Percentiles rank a stretch among this genome's conserved stretches.
phyloP scores from a whole-genome alignment of 2,797 vertebrate species.

The Spinus pinus region DNA sequence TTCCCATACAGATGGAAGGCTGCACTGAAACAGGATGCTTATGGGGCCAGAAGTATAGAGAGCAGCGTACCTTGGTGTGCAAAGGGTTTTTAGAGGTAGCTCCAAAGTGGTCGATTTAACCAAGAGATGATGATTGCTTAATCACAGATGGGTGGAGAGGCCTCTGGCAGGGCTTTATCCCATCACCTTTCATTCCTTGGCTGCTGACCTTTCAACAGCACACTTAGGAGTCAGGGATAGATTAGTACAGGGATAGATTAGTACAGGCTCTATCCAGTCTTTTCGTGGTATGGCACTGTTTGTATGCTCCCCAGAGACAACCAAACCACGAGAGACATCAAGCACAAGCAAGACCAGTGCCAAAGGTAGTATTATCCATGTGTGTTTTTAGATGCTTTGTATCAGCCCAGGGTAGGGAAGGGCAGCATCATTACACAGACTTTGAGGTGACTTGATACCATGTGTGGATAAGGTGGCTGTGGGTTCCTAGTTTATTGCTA shows the following conservation, averaged over 20 bases:
- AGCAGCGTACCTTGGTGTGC: not conserved
- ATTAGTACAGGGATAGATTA: not conserved
- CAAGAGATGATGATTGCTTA: not conserved
- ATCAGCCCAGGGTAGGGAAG: fast-evolving
- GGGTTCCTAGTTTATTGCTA: not conserved
- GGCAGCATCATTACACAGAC: not conserved
- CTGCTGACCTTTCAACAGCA: not conserved
- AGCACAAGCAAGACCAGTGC: not conserved
- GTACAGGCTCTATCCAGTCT: not conserved
- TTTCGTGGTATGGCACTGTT: not conserved
- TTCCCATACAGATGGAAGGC: not conserved
- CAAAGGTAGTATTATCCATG: not conserved
- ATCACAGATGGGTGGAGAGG: not conserved
- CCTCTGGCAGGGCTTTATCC: not conserved
- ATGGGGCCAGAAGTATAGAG: not conserved
- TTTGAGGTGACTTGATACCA: not conserved
- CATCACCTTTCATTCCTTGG: not conserved
- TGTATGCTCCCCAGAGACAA: not conserved
- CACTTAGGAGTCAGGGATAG: not conserved
- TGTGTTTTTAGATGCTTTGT: not conserved
- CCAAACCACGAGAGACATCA: not conserved
- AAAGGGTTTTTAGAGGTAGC: not conserved
- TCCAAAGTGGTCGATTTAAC: not conserved
- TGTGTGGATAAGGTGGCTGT: not conserved
- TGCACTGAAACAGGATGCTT: not conserved